These are phyloP conservation scores for Teleiodes luculella DNA, from an alignment of 2,888 invertebrate species.

Conservation along the genomic window DNA sequence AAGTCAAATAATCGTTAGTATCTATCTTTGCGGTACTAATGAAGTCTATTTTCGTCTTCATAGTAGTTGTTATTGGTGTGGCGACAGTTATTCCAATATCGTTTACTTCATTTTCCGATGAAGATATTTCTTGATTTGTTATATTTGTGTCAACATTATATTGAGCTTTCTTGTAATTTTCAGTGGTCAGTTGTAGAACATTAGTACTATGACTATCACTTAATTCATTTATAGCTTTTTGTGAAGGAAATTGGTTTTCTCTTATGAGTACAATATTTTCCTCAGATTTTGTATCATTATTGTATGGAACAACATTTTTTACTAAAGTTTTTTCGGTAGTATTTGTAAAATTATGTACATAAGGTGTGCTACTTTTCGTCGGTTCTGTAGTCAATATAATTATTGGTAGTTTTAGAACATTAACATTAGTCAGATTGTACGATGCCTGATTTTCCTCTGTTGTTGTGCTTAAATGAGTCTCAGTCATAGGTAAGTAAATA, in stretches of 20 bases:
- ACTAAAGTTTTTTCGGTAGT: background rate
- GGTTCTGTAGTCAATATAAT: background rate
- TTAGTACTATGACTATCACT: background rate
- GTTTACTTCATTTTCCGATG: background rate
- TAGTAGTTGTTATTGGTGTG: background rate
- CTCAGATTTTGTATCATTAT: background rate
- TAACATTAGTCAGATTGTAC: no score
- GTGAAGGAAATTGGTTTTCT: background rate
- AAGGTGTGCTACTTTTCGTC: background rate
- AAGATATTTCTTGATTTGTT: background rate
- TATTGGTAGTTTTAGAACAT: no score
- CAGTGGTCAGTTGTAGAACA: background rate
- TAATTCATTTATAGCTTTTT: background rate
- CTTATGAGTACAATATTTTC: background rate
- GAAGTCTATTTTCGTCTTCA: background rate
- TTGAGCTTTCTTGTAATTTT: background rate
- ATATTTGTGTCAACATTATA: background rate
- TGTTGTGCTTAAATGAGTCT: no score
- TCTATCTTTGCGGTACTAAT: background rate
- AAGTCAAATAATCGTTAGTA: background rate
- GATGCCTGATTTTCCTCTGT: no score
- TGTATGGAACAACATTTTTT: background rate
- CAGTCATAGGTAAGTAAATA: no score
- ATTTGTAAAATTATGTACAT: no score
- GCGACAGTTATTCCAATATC: background rate